Evolutionary conservation across 2,797 vertebrate genomes (phyloP).

Genomic region (Aphelocoma californica): DNA sequence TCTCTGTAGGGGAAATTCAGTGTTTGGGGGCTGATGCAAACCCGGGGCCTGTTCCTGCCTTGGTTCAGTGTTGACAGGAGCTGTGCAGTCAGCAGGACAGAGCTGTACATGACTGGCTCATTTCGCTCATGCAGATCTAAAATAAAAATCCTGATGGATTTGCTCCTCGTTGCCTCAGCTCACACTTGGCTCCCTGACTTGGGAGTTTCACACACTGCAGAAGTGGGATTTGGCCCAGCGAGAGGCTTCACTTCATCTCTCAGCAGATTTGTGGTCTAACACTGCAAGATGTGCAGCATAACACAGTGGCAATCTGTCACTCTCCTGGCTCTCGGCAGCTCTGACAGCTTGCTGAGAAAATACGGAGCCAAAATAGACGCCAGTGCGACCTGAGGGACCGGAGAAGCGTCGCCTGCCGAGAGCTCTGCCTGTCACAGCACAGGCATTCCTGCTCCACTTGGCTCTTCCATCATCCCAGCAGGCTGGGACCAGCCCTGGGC

Average conservation of each 20-base stretch:
- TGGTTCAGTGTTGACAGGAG: neutral
- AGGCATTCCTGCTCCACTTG: neutral
- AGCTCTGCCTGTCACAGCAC: neutral
- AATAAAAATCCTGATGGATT: neutral
- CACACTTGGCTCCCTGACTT: neutral
- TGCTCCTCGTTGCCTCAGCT: neutral
- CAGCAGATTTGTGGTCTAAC: slow-evolving; percentile 67
- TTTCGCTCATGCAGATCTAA: neutral
- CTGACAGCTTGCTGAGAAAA: slow-evolving; percentile 27
- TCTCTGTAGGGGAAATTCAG: neutral
- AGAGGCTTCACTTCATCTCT: slow-evolving; percentile 6
- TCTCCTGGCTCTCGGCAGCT: slow-evolving; percentile 43
- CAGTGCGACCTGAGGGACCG: neutral
- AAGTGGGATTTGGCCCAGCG: neutral
- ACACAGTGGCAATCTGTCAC: slow-evolving; percentile 40
- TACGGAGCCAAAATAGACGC: neutral
- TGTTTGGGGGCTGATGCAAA: neutral
- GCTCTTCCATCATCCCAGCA: neutral
- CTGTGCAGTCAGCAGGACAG: neutral
- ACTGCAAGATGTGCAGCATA: slow-evolving; percentile 48
- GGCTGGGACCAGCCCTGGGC: neutral
- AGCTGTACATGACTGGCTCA: neutral
- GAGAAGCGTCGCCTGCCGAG: neutral
- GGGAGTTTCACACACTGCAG: neutral
- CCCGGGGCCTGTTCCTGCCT: neutral